Evolutionary conservation across 2,888 invertebrate genomes (phyloP), one percentile per base, ranked within the genome.

Genomic region (Andricus curvator): DNA sequence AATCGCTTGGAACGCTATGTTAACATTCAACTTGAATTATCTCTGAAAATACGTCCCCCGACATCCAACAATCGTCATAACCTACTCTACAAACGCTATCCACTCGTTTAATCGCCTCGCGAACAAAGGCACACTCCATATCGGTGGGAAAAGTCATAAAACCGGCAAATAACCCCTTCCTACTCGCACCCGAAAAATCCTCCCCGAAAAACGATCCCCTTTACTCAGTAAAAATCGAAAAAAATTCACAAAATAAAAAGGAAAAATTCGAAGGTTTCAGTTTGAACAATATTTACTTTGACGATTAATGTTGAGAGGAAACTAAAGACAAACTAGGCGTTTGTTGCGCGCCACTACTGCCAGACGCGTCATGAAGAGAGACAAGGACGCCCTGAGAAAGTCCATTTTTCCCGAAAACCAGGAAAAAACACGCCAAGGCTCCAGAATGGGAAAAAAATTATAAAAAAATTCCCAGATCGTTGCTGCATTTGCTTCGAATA

Each of bases 341-440:
- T 84, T 81, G 82, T 77, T 81, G 76, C 80, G n/a, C 76, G 80
- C 82, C 77, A 62, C 22, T 29, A 79, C 48, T 62, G 68, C 29
- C 78, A 81, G 82, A 83, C 84, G 85, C 84, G 84, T 84, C 85
- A 82, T 82, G 80, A 66, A 64, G 65, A 64, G 76, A 65, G 37
- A 81, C 82, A 84, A 84, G 82, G 85, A 85, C 84, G 84, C 85
- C 81, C 56, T 65, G 78, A 82, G 78, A 81, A 83, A 84, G 79
- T 80, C 74, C 37, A 81, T 60, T 85, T 85, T 83, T 66, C 78
- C 60, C 76, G 56, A 20, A 83, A 84, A 84, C 56, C 67, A 80
- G 51, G 77, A 20, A 76, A 68, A 77, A 81, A 77, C 62, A 67
- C 13, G 22, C n/a, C 2, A 67, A n/a, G 51, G 9, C 15, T 13